Evolutionary conservation across 2,797 vertebrate genomes (phyloP).

Genomic region (Trematomus bernacchii): DNA sequence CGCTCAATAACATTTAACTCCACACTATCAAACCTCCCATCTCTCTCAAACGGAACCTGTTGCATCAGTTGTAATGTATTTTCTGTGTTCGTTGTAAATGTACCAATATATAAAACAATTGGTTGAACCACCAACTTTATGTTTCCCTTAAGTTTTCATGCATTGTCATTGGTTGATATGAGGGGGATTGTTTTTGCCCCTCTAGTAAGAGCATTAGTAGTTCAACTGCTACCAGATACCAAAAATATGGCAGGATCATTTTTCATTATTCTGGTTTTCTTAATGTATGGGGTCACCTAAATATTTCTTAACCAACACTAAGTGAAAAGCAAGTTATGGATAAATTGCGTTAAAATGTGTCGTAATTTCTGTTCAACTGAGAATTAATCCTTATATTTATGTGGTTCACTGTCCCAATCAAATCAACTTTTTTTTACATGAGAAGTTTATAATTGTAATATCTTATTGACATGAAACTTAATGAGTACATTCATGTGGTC

Average conservation of each 20-base stretch:
- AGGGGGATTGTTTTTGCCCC: background rate
- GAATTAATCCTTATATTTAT: too few species aligned
- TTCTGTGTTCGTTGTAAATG: background rate
- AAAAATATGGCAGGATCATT: background rate
- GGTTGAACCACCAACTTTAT: background rate
- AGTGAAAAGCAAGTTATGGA: background rate
- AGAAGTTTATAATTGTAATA: background rate
- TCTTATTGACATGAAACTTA: background rate
- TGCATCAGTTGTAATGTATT: conserved; percentile 16
- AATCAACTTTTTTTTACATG: background rate
- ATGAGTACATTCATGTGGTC: background rate
- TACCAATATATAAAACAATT: background rate
- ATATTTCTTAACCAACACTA: background rate
- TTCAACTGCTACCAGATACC: background rate
- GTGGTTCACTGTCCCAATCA: background rate
- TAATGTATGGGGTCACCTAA: background rate
- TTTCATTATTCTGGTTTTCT: too few species aligned
- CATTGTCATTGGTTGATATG: background rate
- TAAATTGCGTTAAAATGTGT: background rate
- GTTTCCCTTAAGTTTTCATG: background rate
- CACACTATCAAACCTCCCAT: conserved; percentile 8
- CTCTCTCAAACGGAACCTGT: conserved; percentile 25
- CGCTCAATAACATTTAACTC: conserved; percentile 67
- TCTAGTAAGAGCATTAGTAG: background rate
- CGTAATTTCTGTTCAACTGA: background rate